Base-by-base conservation (phyloP, 1,140 invertebrate species). In the Maconellicoccus hirsutus region DNA sequence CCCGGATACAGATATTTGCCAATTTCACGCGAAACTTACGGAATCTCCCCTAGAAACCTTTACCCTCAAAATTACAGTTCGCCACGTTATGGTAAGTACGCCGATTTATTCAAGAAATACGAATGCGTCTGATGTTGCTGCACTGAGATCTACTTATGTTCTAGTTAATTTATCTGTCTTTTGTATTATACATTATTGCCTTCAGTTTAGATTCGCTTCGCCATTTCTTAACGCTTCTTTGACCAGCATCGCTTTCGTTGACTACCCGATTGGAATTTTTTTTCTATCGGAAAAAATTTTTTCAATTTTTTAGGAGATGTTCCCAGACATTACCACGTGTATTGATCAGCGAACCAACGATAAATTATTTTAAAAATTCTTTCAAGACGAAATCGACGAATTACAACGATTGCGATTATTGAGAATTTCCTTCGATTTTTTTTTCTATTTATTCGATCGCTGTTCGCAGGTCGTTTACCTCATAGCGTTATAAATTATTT, bases 1-100 rank as follows among this genome's bases (percentile, higher is more conserved):
- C 89, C 89, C 78, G 90, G 90, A 79, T 93, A 93, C 85, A 88
- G 90, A 82, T 93, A 93, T 82, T 82, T 91, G 79, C 91, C 91
- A 74, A 87, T 93, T 75, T 90, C 91, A 79, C 86, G 91, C 75
- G 90, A 93, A 77, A 90, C 87, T 77, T 93, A 93, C 81, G 91
- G 91, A 73, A 91, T 91, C 81, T 89, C 89, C 73, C 90, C 91
- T 74, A 85, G 90, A 79, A 85, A 89, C 78, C 88, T 93, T 83
- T 91, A 90, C 79, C 87, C 89, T 74, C 88, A 90, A 83, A 89
- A 91, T 81, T 91, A 90, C 83, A 86, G 87, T 88, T 71, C 73
- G 27, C 29, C 70, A 78, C 84, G 86, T 82, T 88, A 89, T 87
- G 61, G 61, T 66, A 66, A 66, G 61, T 66, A 23, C 22, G 61